Conservation (phyloP, 2,888 invertebrate genomes). For the Ametastegia equiseti region DNA sequence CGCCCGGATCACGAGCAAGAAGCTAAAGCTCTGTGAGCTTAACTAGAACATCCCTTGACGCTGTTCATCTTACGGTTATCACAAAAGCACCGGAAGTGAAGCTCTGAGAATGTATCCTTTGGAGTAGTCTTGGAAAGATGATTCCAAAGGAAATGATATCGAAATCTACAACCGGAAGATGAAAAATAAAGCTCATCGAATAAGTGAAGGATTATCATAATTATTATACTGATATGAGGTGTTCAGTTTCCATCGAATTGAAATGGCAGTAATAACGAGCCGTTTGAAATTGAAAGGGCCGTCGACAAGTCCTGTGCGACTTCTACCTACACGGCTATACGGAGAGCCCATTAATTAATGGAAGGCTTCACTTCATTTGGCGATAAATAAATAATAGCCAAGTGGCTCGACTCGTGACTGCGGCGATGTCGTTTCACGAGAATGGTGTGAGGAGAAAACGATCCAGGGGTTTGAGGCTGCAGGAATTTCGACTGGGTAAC, state of each 20-base stretch:
- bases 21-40: not conserved
- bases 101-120: not conserved
- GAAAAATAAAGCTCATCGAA: not conserved
- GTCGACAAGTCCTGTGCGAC: conserved; percentile 60
- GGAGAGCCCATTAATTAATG: conserved; percentile 73
- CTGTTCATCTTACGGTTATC: not conserved
- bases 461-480: not conserved
- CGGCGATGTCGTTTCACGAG: not conserved
- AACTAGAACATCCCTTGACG: not conserved
- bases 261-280: not conserved
- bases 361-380: conserved; percentile 68
- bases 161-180: not conserved
- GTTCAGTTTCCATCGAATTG: not conserved
- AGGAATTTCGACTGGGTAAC: not conserved
- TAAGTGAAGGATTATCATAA: not conserved
- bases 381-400: conserved; percentile 70
- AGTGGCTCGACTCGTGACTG: conserved; percentile 55
- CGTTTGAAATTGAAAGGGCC: conserved; percentile 72
- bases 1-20: not conserved
- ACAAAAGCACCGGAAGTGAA: conserved; percentile 18
- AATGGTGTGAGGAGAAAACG: conserved; percentile 10
- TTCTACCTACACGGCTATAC: conserved; percentile 61
- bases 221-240: not conserved
- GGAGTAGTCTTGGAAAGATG: not conserved
- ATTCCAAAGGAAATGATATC: too few relatives aligned